Percentiles rank a stretch among this genome's conserved stretches.
Evolutionary conservation across 2,888 invertebrate species (phyloP).

Genomic region (Sarcophaga carnaria): DNA sequence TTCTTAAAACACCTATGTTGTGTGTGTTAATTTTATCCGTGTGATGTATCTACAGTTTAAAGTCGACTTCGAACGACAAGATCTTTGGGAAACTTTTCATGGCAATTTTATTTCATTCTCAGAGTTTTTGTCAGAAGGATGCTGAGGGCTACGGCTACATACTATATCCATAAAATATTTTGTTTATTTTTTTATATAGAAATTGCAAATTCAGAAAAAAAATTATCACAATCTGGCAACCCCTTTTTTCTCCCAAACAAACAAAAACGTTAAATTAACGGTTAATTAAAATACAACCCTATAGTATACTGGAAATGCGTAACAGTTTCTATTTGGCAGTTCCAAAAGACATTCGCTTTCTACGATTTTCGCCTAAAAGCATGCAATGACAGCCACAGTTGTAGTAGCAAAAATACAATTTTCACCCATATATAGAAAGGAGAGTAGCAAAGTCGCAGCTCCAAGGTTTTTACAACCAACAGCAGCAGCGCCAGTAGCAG

Average conservation of each 20-base stretch:
- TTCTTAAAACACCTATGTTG: no score
- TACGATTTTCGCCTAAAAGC: conserved; percentile 60
- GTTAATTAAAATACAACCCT: conserved; percentile 45
- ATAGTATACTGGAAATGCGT: conserved; percentile 32
- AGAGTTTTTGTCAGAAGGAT: no score
- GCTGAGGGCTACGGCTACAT: no score
- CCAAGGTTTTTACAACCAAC: conserved; percentile 65
- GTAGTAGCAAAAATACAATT: conserved; percentile 58
- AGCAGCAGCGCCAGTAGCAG: conserved; percentile 5
- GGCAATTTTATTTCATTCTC: no score
- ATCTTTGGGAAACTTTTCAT: no score
- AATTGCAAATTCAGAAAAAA: no score
- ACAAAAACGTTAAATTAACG: background rate
- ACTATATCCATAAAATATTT: no score
- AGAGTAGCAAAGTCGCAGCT: conserved; percentile 43
- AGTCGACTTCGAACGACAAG: no score
- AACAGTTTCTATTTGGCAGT: conserved; percentile 35
- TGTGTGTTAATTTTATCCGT: no score
- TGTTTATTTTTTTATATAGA: no score
- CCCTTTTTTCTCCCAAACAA: background rate
- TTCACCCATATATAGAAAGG: conserved; percentile 48
- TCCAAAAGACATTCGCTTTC: conserved; percentile 25
- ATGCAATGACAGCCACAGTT: conserved; percentile 58
- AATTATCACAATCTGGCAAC: conserved; percentile 18
- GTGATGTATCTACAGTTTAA: no score